Conservation (phyloP, 2,797 vertebrate species). For the Podargus strigoides region DNA sequence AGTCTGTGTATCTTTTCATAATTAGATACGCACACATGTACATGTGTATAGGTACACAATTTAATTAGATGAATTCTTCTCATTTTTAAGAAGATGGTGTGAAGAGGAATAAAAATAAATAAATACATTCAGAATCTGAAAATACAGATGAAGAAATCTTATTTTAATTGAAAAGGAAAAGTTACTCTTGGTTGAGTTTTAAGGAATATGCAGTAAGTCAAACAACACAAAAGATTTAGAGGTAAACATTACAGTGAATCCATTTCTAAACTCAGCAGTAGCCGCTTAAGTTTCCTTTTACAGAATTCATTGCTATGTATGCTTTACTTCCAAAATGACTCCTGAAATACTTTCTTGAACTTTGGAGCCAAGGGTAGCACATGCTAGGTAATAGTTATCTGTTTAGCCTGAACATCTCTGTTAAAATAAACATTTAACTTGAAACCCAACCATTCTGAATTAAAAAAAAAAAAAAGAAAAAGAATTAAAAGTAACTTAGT, state of each 20-base stretch:
- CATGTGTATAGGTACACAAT: background rate
- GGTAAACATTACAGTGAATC: background rate
- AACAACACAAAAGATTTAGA: background rate
- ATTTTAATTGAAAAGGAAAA: background rate
- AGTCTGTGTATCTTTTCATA: background rate
- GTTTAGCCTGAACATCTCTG: background rate
- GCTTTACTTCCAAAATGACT: background rate
- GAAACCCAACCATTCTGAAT: background rate
- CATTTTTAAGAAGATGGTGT: background rate
- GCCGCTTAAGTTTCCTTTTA: background rate
- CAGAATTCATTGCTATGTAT: background rate
- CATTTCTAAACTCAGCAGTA: background rate
- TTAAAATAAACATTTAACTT: background rate
- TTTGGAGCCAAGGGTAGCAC: background rate
- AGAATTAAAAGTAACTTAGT: background rate
- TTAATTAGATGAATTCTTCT: background rate
- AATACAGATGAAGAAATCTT: background rate
- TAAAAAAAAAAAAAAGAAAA: background rate
- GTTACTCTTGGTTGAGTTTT: background rate
- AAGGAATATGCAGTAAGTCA: background rate
- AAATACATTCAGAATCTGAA: background rate
- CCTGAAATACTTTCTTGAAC: background rate
- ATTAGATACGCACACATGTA: background rate
- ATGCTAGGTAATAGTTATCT: background rate
- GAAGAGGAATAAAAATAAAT: background rate